Conservation (phyloP, 2,888 invertebrate genomes). For the Chrysolina oricalcia region DNA sequence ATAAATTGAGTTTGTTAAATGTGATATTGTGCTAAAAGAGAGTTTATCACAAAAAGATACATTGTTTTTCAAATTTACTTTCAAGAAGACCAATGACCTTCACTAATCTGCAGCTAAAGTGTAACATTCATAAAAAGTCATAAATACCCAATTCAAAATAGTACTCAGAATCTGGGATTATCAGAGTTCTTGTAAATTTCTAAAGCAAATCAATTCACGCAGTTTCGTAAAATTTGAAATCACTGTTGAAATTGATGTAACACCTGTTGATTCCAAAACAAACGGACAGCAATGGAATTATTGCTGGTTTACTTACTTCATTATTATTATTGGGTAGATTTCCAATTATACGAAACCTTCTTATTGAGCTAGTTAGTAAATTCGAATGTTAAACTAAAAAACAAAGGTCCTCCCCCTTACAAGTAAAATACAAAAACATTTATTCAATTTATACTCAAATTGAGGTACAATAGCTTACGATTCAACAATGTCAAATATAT, state of each 20-base stretch:
- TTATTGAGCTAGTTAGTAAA: slow-evolving; percentile 32
- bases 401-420: slow-evolving; percentile 25
- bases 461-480: slow-evolving; percentile 47
- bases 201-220: background rate
- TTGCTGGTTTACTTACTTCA: too few species aligned
- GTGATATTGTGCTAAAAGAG: too few species aligned
- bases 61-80: background rate
- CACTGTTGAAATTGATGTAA: slow-evolving; percentile 6
- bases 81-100: background rate
- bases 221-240: background rate
- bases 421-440: slow-evolving; percentile 34
- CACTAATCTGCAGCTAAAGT: background rate
- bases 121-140: too few species aligned
- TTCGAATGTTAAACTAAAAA: slow-evolving; percentile 17
- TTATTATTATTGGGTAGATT: too few species aligned
- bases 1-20: too few species aligned
- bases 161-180: background rate
- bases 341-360: too few species aligned
- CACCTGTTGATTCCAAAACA: slow-evolving; percentile 41
- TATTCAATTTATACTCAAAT: slow-evolving; percentile 54
- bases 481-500: background rate
- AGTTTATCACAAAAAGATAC: background rate
- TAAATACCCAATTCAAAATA: too few species aligned
- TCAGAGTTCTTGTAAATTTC: background rate
- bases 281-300: background rate